phyloP scores from a whole-genome alignment of 2,113 vertebrate species.

The Acinonyx jubatus region DNA sequence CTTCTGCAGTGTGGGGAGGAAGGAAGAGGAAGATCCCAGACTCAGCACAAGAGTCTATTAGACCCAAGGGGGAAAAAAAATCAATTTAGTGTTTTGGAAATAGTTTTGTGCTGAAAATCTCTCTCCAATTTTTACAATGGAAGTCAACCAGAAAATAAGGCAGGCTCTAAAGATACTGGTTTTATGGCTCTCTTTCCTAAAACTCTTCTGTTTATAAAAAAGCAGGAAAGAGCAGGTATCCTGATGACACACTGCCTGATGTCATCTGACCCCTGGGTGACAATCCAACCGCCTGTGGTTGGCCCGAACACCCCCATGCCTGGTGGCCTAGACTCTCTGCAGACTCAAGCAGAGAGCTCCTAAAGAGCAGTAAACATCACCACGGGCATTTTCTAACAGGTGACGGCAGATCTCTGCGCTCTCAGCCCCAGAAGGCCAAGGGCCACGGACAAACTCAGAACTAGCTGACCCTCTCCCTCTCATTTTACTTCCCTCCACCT shows the following conservation, averaged over 20 bases:
- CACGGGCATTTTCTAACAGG: not conserved
- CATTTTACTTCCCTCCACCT: not conserved
- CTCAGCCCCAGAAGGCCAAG: not conserved
- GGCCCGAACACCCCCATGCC: not conserved
- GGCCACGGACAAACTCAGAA: not conserved
- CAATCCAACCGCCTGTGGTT: not conserved
- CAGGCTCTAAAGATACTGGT: not conserved
- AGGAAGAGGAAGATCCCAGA: not conserved
- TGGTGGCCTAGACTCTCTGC: not conserved
- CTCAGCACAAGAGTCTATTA: not conserved
- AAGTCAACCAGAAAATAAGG: slow-evolving; percentile 32
- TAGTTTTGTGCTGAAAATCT: slow-evolving; percentile 16
- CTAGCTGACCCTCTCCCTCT: not conserved
- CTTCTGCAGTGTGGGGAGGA: not conserved
- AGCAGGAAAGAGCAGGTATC: not conserved
- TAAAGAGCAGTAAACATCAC: not conserved
- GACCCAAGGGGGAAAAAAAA: not conserved
- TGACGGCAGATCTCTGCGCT: not conserved
- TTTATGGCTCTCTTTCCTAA: not conserved
- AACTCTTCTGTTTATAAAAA: not conserved
- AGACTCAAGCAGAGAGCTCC: not conserved
- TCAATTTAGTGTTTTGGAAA: not conserved
- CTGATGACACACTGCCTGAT: not conserved
- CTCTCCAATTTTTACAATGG: not conserved
- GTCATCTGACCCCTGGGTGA: not conserved